Base-by-base conservation (phyloP, 2,888 invertebrate species). In the Synanthedon andrenaeformis region DNA sequence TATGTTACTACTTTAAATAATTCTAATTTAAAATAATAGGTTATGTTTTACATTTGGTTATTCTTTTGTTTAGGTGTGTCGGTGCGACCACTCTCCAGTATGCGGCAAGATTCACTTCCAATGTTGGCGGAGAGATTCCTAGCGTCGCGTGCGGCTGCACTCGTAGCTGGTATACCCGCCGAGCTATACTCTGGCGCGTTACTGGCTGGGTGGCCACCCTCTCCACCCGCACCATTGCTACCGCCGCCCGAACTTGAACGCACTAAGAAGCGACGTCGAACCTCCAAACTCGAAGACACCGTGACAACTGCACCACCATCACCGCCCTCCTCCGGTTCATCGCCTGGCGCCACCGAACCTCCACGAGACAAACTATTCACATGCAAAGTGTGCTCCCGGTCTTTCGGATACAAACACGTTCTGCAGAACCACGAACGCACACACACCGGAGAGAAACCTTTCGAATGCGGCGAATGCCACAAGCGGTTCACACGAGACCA, bases 331-430 rank as follows among this genome's bases (percentile, higher is more conserved):
- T 92, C 69, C 67, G 91, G 68, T 76, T 86, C 86, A 4, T 86
- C 86, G 0, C 87, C 88, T 10, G 85, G 86, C 5, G 85, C 88
- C 23, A 65, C 86, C 12, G 88, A 88, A 53, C 84, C 88, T 0
- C 87, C 90, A 0, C 85, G 93, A 11, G 96, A 96, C 69, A 95
- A 96, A 74, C 92, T 94, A 55, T 97, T 97, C 82, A 95, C 94
- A 23, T 97, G 97, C 79, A 92, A 93, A 66, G 88, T 95, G 51
- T 97, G 97, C 85, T 92, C 93, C 57, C 91, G 96, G 61, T 94
- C 94, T 11, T 97, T 97, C 70, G 96, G 96, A 51, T 97, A 97
- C 88, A 97, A 97, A 72, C 97, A 97, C 80, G 97, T 97, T 17
- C 88, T 97, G 52, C 96, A 97, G 80, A 97, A 97, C 74, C 97